phyloP scores from a whole-genome alignment of 2,888 invertebrate genomes.

The Drosophila macrospina region DNA sequence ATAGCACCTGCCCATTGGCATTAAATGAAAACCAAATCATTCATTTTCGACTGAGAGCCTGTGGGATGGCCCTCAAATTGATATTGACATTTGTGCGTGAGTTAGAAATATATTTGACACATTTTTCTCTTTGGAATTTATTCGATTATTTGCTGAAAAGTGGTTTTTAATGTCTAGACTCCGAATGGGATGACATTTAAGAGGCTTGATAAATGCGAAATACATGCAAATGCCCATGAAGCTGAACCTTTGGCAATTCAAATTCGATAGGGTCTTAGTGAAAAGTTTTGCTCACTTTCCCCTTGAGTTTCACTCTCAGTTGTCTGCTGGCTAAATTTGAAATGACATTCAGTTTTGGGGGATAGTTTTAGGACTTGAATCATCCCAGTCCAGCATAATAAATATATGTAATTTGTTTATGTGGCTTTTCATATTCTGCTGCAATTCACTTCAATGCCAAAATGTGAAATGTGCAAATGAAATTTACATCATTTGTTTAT shows the following conservation, averaged over 20 bases:
- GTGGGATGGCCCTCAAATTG: slow-evolving; percentile 59
- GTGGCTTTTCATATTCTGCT: slow-evolving; percentile 68
- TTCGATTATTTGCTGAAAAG: slow-evolving; percentile 51
- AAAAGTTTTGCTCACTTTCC: slow-evolving; percentile 18
- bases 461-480: slow-evolving; percentile 67
- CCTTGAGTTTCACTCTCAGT: slow-evolving; percentile 20
- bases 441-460: slow-evolving; percentile 23
- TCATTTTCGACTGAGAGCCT: slow-evolving; percentile 51
- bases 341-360: slow-evolving; percentile 15
- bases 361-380: slow-evolving; percentile 41
- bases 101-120: slow-evolving; percentile 62
- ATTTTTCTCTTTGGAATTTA: slow-evolving; percentile 35
- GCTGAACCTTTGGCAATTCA: slow-evolving; percentile 52
- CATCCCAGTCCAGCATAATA: slow-evolving; percentile 47
- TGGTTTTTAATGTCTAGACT: slow-evolving; percentile 75
- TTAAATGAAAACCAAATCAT: slow-evolving; percentile 75
- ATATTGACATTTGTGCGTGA: slow-evolving; percentile 70
- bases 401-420: slow-evolving; percentile 75
- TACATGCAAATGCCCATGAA: slow-evolving; percentile 70
- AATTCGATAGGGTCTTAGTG: slow-evolving; percentile 58
- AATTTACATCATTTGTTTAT: slow-evolving; percentile 82
- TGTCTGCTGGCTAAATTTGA: slow-evolving; percentile 38
- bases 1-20: slow-evolving; percentile 10
- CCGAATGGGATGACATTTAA: slow-evolving; percentile 60
- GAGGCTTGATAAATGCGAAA: slow-evolving; percentile 75